Evolutionary conservation across 1,140 invertebrate species (phyloP).

Genomic region (Eriocheir sinensis): DNA sequence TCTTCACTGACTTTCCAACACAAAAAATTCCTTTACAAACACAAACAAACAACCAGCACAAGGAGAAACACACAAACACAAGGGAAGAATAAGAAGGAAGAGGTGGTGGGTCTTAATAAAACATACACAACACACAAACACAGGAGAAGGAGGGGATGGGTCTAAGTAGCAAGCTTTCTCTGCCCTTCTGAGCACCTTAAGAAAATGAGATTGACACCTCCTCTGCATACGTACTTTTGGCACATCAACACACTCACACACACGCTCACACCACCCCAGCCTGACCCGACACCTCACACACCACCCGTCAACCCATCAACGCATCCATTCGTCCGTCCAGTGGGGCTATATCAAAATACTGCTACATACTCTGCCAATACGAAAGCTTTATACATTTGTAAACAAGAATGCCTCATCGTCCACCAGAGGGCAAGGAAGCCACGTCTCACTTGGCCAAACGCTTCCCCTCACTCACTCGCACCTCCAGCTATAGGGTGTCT

Average conservation of each 20-base stretch:
- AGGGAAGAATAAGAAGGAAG: too few relatives aligned
- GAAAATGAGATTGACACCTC: too few relatives aligned
- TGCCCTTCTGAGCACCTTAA: too few relatives aligned
- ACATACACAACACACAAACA: too few relatives aligned
- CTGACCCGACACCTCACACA: too few relatives aligned
- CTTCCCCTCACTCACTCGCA: background rate
- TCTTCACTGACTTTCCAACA: too few relatives aligned
- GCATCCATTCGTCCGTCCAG: conserved; percentile 37
- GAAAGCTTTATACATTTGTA: conserved; percentile 76
- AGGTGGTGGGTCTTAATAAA: too few relatives aligned
- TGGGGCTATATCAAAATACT: conserved; percentile 72
- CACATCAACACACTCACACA: conserved; percentile 61
- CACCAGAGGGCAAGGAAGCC: conserved; percentile 64
- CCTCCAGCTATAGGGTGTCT: background rate
- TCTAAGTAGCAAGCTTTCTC: too few relatives aligned
- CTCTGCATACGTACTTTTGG: conserved; percentile 71
- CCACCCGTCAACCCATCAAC: background rate
- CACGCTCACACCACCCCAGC: background rate
- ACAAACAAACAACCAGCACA: too few relatives aligned
- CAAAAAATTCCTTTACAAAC: too few relatives aligned
- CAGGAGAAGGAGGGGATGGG: too few relatives aligned
- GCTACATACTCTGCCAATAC: conserved; percentile 71
- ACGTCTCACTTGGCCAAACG: conserved; percentile 43
- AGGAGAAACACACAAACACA: too few relatives aligned
- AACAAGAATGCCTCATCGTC: conserved; percentile 66